These are phyloP conservation scores for Apteryx owenii DNA, from an alignment of 2,113 vertebrate genomes.

Conservation along the genomic window DNA sequence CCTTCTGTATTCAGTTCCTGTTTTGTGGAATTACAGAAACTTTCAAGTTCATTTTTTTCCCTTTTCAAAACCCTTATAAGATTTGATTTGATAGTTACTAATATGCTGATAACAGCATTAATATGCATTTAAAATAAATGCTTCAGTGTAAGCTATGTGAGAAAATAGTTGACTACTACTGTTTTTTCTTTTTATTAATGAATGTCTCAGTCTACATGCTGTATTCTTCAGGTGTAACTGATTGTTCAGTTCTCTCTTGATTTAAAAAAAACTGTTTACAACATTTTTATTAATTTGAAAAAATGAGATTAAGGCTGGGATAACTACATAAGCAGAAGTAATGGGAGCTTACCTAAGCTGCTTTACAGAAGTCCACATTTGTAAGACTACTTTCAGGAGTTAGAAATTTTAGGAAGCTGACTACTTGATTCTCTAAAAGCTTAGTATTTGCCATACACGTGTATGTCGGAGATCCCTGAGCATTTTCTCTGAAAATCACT, in stretches of 20 bases:
- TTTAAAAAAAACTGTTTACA: not conserved
- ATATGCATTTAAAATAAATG: not conserved
- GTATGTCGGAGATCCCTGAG: not conserved
- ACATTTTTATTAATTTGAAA: not conserved
- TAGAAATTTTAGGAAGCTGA: not conserved
- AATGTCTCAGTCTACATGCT: not conserved
- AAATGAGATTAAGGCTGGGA: not conserved
- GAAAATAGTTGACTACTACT: not conserved
- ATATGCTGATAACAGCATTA: not conserved
- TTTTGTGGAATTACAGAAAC: not conserved
- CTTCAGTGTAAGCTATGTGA: not conserved
- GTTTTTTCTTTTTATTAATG: not conserved
- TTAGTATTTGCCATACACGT: not conserved
- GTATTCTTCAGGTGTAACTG: not conserved
- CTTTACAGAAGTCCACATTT: not conserved
- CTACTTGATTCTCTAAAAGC: not conserved
- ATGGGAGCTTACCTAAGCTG: not conserved
- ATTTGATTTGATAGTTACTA: not conserved
- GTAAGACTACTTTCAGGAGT: not conserved
- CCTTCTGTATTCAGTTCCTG: not conserved
- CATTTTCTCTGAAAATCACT: not conserved
- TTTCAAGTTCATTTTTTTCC: not conserved
- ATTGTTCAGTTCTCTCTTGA: not conserved
- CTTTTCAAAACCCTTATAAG: not conserved
- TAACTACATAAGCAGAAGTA: fast-evolving